Evolutionary conservation across 2,113 vertebrate species (phyloP).

Genomic region (Otocyon megalotis): DNA sequence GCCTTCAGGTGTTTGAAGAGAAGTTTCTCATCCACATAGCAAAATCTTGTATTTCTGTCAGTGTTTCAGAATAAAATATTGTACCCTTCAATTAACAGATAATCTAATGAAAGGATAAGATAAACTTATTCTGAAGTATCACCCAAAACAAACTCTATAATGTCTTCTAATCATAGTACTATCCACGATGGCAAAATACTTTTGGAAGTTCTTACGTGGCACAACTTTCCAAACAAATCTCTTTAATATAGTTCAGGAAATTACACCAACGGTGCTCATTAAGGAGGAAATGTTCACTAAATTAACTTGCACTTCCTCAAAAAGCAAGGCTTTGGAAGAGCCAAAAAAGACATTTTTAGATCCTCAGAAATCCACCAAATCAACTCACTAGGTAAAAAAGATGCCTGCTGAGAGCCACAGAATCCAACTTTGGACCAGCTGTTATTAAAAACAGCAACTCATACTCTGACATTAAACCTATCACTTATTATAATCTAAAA

Average conservation of each 20-base stretch:
- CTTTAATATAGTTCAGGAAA: neutral
- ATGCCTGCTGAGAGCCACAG: neutral
- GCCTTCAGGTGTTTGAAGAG: neutral
- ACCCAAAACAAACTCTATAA: neutral
- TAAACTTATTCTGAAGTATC: slow-evolving; percentile 21
- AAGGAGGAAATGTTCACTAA: slow-evolving; percentile 23
- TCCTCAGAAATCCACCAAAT: slow-evolving; percentile 22
- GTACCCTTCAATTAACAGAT: neutral
- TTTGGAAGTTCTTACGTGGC: neutral
- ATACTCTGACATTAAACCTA: neutral
- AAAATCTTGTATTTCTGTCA: slow-evolving; percentile 54
- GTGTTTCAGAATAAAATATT: slow-evolving; percentile 10
- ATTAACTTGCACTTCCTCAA: slow-evolving; percentile 47
- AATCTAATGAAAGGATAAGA: neutral
- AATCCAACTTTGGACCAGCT: neutral
- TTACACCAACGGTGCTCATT: neutral
- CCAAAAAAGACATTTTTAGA: slow-evolving; percentile 26
- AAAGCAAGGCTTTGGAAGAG: slow-evolving; percentile 32
- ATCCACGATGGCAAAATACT: slow-evolving; percentile 22
- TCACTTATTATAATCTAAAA: neutral
- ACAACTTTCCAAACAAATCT: slow-evolving; percentile 35
- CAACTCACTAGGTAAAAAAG: slow-evolving; percentile 8
- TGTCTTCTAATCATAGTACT: neutral
- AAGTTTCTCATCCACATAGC: neutral
- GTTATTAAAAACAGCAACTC: neutral